Evolutionary conservation across 1,140 invertebrate genomes (phyloP).

Genomic region (Apocrypta bakeri): DNA sequence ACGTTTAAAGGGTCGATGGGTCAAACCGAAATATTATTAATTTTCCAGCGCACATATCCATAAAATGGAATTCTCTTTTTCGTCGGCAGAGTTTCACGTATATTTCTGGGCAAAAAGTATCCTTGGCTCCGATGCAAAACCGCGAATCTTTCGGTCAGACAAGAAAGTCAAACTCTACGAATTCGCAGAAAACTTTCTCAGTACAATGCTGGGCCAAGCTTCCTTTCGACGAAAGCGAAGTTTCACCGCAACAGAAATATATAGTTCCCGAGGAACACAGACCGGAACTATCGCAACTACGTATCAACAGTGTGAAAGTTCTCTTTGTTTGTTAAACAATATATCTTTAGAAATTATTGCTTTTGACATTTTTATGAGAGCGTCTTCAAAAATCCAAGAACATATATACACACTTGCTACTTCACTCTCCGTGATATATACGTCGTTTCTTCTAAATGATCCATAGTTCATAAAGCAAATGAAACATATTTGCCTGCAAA

Average conservation of each 20-base stretch:
- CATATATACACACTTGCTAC: too few species aligned
- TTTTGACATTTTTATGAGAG: not conserved
- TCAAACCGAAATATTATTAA: not conserved
- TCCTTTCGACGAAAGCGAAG: not conserved
- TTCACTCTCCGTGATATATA: too few species aligned
- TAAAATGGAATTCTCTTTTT: not conserved
- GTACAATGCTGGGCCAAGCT: constrained; percentile 32
- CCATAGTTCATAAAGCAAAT: too few species aligned
- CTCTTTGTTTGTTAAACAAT: constrained; percentile 30
- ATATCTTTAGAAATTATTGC: constrained; percentile 14
- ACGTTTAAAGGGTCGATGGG: too few species aligned
- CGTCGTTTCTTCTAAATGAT: too few species aligned
- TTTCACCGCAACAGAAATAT: constrained; percentile 25
- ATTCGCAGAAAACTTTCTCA: constrained; percentile 36
- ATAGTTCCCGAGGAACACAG: not conserved
- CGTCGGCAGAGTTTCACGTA: not conserved
- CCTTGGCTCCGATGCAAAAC: constrained; percentile 37
- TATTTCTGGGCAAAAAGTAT: not conserved
- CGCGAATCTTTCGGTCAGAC: constrained; percentile 27
- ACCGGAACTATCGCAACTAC: constrained; percentile 22
- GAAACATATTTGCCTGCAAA: too few species aligned
- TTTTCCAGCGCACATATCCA: not conserved
- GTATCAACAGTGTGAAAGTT: not conserved
- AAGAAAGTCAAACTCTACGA: constrained; percentile 40
- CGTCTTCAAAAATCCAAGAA: too few species aligned